These are phyloP conservation scores for Antheraea yamamai DNA, from an alignment of 2,888 invertebrate species.

Conservation along the genomic window DNA sequence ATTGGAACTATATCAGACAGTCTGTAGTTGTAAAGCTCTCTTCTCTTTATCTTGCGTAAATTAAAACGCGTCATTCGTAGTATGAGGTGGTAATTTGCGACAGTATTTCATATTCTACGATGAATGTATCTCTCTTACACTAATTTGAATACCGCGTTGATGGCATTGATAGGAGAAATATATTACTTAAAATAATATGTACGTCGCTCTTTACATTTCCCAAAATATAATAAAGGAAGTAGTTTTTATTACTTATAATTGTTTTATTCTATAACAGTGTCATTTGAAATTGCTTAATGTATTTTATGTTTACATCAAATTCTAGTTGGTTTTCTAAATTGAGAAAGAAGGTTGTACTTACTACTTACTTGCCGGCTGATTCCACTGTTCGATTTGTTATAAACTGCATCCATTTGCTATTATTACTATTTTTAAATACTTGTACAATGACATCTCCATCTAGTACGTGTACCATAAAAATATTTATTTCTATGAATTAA, in stretches of 20 bases:
- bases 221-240: neutral
- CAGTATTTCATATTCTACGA: neutral
- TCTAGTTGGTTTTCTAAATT: neutral
- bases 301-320: neutral
- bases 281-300: neutral
- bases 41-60: neutral
- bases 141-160: neutral
- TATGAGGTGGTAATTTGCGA: neutral
- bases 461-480: too few relatives aligned
- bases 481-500: too few relatives aligned
- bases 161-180: neutral
- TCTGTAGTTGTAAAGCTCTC: neutral
- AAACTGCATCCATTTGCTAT: too few relatives aligned
- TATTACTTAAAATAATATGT: neutral
- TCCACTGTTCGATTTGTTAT: too few relatives aligned
- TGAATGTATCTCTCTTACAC: neutral
- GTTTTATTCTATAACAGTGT: neutral
- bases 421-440: too few relatives aligned
- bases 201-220: neutral
- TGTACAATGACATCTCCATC: too few relatives aligned
- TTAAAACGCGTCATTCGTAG: neutral
- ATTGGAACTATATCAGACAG: neutral
- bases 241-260: neutral
- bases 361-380: too few relatives aligned
- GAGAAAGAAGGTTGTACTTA: neutral